Conservation (phyloP, 2,888 invertebrate genomes). For the Sinotaia quadrata region DNA sequence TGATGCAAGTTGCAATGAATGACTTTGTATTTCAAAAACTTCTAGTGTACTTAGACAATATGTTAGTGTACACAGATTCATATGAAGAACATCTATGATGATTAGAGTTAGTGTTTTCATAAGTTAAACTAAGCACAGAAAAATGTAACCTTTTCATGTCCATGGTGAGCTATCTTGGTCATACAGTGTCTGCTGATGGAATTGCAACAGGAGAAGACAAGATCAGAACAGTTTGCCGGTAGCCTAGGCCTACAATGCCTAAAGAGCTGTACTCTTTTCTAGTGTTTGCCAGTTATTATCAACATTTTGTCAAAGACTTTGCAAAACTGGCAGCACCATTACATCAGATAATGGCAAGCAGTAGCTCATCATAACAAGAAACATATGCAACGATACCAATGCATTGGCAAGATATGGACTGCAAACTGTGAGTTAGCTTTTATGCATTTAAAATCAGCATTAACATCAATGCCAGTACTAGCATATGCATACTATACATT, state of each 20-base stretch:
- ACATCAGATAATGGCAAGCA: not conserved
- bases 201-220: constrained; percentile 11
- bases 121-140: constrained; percentile 15
- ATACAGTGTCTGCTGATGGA: constrained; percentile 15
- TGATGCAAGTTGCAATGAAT: no score
- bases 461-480: constrained; percentile 7
- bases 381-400: not conserved
- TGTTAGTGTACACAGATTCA: constrained; percentile 6
- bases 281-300: constrained; percentile 22
- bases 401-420: constrained; percentile 7
- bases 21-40: no score
- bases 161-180: constrained; percentile 11
- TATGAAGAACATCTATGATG: constrained; percentile 20
- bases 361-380: not conserved
- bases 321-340: constrained; percentile 16
- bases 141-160: constrained; percentile 1
- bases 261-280: constrained; percentile 13
- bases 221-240: not conserved
- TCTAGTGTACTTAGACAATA: constrained; percentile 4
- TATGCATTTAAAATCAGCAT: not conserved
- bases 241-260: constrained; percentile 14
- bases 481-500: constrained; percentile 20
- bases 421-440: constrained; percentile 12
- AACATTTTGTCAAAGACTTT: constrained; percentile 6
- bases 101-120: not conserved